Evolutionary conservation across 2,113 vertebrate genomes (phyloP).

Genomic region (Caretta caretta): DNA sequence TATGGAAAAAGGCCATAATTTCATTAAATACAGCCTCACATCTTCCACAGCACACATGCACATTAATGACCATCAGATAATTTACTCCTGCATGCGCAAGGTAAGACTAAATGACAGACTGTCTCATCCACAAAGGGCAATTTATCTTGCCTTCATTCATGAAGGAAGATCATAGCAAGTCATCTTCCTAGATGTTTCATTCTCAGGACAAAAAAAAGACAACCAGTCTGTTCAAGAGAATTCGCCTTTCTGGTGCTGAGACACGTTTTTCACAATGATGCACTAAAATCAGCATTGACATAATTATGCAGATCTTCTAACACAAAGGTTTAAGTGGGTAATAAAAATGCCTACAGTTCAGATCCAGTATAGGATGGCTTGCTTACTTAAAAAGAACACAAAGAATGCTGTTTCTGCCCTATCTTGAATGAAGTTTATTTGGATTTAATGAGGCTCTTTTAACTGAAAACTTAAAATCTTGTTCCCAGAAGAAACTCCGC

Average conservation of each 20-base stretch:
- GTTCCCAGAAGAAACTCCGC: not conserved
- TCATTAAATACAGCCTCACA: not conserved
- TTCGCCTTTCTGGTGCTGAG: not conserved
- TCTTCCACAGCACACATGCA: not conserved
- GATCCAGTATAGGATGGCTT: not conserved
- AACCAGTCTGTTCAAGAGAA: not conserved
- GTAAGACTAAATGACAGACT: not conserved
- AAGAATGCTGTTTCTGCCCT: not conserved
- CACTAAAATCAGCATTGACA: constrained; percentile 12
- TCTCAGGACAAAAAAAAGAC: constrained; percentile 22
- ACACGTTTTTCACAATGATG: not conserved
- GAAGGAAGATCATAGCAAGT: constrained; percentile 31
- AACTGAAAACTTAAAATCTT: not conserved
- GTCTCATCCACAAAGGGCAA: constrained; percentile 19
- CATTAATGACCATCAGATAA: not conserved
- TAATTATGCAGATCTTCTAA: not conserved
- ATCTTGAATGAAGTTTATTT: not conserved
- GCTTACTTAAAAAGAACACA: not conserved
- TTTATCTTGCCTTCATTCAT: constrained; percentile 31
- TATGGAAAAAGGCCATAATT: not conserved
- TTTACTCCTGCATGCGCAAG: constrained; percentile 1
- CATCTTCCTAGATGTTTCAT: constrained; percentile 35
- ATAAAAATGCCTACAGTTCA: not conserved
- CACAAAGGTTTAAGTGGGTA: constrained; percentile 25
- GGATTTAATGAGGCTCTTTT: not conserved